Evolutionary conservation across 2,797 vertebrate genomes (phyloP).

Genomic region (Myiotriccus ornatus): DNA sequence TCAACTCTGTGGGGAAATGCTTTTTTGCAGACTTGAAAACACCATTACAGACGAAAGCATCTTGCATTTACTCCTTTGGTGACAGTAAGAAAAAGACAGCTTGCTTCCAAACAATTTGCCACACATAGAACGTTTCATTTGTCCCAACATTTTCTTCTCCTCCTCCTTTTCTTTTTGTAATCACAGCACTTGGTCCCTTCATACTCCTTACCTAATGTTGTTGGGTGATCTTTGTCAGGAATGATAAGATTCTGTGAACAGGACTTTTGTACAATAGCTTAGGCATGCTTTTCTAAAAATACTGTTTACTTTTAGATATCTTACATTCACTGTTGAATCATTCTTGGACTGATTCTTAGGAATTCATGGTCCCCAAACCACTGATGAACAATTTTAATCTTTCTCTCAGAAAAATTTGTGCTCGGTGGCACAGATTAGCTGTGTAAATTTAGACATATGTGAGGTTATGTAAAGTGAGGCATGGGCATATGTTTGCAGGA

Average conservation of each 20-base stretch:
- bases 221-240: slow-evolving; percentile 26
- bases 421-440: background rate
- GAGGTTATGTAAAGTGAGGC: slow-evolving; percentile 34
- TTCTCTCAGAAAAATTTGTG: background rate
- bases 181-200: background rate
- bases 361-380: background rate
- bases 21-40: slow-evolving; percentile 12
- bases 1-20: background rate
- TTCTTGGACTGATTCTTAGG: background rate
- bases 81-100: slow-evolving; percentile 5
- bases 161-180: background rate
- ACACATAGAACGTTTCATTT: background rate
- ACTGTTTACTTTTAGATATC: background rate
- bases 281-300: slow-evolving; percentile 1
- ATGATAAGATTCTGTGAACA: background rate
- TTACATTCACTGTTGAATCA: background rate
- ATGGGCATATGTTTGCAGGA: slow-evolving; percentile 33
- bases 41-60: background rate
- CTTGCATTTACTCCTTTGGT: background rate
- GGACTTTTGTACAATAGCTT: background rate
- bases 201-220: background rate
- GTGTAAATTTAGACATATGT: background rate
- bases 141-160: background rate
- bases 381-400: background rate
- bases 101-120: slow-evolving; percentile 39